phyloP scores from a whole-genome alignment of 2,797 vertebrate species.

The Sorex maritimensis region DNA sequence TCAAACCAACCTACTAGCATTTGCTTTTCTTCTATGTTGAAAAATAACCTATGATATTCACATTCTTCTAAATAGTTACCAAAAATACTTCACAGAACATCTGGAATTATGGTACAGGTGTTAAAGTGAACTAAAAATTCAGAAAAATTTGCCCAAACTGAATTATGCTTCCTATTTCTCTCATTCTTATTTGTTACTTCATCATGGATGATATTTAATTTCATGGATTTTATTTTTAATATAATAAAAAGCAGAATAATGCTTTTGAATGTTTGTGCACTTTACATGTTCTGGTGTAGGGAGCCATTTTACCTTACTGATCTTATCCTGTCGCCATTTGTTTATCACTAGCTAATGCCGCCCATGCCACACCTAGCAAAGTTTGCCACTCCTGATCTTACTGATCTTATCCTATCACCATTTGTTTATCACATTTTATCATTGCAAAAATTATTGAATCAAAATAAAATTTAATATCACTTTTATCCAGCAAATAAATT shows the following conservation, averaged over 20 bases:
- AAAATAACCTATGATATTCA: slow-evolving; percentile 51
- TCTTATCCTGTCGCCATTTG: no score
- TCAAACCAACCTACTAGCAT: slow-evolving; percentile 59
- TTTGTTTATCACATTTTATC: not conserved
- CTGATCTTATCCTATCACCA: no score
- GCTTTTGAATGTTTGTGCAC: not conserved
- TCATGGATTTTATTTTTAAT: not conserved
- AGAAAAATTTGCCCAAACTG: slow-evolving; percentile 34
- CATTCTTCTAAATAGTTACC: slow-evolving; percentile 67
- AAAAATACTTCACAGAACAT: slow-evolving; percentile 42
- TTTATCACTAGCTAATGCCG: no score
- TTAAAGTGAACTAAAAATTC: slow-evolving; percentile 53
- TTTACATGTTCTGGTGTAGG: not conserved
- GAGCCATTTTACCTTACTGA: no score
- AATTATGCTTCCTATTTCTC: not conserved
- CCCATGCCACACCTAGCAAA: no score
- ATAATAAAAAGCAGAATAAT: not conserved
- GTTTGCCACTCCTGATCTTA: no score
- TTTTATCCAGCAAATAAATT: slow-evolving; percentile 84
- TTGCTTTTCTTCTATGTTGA: slow-evolving; percentile 51
- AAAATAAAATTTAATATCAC: slow-evolving; percentile 79
- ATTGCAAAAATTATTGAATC: slow-evolving; percentile 72
- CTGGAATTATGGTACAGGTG: slow-evolving; percentile 62
- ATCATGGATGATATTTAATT: not conserved
- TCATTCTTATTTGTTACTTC: slow-evolving; percentile 29